Conservation (phyloP, 2,888 invertebrate species). For the Dicranocentrus wangi region DNA sequence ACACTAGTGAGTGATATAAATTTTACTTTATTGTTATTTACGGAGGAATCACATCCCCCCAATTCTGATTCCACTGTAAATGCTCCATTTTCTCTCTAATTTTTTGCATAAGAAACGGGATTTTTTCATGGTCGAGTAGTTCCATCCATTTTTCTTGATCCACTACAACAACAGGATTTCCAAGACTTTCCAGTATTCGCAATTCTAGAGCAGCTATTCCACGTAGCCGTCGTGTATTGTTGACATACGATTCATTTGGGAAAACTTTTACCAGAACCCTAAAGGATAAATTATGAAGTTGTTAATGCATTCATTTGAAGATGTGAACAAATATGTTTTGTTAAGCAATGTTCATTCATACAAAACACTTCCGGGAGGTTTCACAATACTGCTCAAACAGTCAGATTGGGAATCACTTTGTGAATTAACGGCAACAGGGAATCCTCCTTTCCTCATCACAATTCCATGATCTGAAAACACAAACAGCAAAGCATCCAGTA, state of each 20-base stretch:
- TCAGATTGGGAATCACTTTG: conserved; percentile 55
- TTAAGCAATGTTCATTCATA: too few relatives aligned
- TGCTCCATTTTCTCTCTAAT: conserved; percentile 75
- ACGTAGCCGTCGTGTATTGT: conserved; percentile 79
- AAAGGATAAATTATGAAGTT: conserved; percentile 74
- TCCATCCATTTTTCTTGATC: conserved; percentile 78
- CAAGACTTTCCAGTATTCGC: conserved; percentile 78
- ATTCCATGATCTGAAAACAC: conserved; percentile 78
- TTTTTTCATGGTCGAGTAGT: conserved; percentile 79
- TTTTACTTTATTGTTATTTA: too few relatives aligned
- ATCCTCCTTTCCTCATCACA: conserved; percentile 77
- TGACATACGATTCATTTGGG: conserved; percentile 78
- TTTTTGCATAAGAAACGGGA: conserved; percentile 80
- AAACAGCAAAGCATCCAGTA: too few relatives aligned
- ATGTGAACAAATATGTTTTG: too few relatives aligned
- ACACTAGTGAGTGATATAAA: neutral
- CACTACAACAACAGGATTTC: conserved; percentile 78
- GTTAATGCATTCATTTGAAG: too few relatives aligned
- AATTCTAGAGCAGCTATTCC: conserved; percentile 77
- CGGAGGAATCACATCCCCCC: conserved; percentile 65
- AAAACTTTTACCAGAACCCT: conserved; percentile 79
- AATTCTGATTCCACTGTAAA: conserved; percentile 66
- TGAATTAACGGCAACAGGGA: conserved; percentile 76
- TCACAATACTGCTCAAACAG: conserved; percentile 76
- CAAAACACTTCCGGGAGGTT: conserved; percentile 76